These are phyloP conservation scores for Lytechinus pictus DNA, from an alignment of 35 echinoderm and acorn worm genomes.

Conservation along the genomic window DNA sequence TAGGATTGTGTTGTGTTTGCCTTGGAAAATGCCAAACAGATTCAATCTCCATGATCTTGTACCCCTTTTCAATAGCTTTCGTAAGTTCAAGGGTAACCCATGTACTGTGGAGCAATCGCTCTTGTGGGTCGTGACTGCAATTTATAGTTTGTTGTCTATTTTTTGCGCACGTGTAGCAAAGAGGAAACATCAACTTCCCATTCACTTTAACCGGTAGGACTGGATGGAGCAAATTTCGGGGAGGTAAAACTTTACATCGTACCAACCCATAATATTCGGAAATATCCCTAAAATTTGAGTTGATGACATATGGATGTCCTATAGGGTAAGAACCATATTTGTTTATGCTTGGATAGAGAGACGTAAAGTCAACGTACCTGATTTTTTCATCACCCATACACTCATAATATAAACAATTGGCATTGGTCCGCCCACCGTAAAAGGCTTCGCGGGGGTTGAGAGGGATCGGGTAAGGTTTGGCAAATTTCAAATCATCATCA, in stretches of 20 bases:
- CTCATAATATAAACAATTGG: constrained; percentile 48
- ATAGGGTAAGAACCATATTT: constrained; percentile 68
- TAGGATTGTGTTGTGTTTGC: too few species aligned
- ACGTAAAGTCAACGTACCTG: constrained; percentile 59
- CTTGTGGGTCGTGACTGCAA: constrained; percentile 51
- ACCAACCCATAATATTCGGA: constrained; percentile 38
- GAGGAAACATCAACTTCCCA: constrained; percentile 73
- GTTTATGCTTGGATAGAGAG: constrained; percentile 64
- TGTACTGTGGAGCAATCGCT: constrained; percentile 59
- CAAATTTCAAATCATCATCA: neutral
- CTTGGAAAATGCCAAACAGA: too few species aligned
- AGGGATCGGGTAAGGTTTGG: neutral
- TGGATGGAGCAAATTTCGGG: constrained; percentile 43
- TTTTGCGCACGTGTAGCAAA: constrained; percentile 70
- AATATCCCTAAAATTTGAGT: constrained; percentile 42
- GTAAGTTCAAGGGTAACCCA: constrained; percentile 60
- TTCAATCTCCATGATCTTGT: constrained; percentile 50
- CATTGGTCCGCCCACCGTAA: constrained; percentile 74
- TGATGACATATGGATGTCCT: constrained; percentile 67
- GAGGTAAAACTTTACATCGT: constrained; percentile 54
- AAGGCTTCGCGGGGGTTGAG: constrained; percentile 62
- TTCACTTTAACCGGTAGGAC: constrained; percentile 63
- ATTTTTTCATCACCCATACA: constrained; percentile 42
- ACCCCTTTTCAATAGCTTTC: constrained; percentile 66
- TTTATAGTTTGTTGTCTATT: neutral